Evolutionary conservation across 2,797 vertebrate species (phyloP), one percentile per base, ranked within the genome.

Genomic region (Tarsius wallacei): DNA sequence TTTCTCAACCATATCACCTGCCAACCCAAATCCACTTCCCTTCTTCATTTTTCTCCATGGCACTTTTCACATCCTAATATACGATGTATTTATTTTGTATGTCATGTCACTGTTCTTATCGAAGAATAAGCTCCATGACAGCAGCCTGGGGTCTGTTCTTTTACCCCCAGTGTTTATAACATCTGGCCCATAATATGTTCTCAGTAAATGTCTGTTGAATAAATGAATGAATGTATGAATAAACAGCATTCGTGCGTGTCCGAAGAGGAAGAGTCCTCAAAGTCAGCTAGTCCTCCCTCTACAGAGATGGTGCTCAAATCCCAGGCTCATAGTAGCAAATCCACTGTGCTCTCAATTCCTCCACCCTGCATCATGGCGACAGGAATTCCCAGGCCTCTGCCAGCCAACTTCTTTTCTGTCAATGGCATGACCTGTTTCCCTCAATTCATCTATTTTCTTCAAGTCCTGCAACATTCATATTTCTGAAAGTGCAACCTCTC

Each of bases 351-450:
- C 10, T 8, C 15, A 0, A 0, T 4, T 28, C 24, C 21, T 77
- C 28, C 5, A 0, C 13, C 14, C 21, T 14, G 3, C 11, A 1
- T 6, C 12, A 0, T 7, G 10, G 33, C 2, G 2, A 6, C 5
- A 12, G 49, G n/a, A 16, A 24, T 2, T 5, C 7, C n/a, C 80
- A 2, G 0, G 1, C 70, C 36, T 33, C 53, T 28, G 24, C 26
- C 68, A 24, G 31, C 36, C 64, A 53, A 33, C 6, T 51, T 51
- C 59, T 16, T 10, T 47, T 47, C 13, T 64, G 1, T 53, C 64
- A 26, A 1, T 1, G 19, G 24, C 15, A 53, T 5, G 2, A 4
- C 9, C 19, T 28, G 6, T n/a, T 87, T 66, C 17, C 57, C 21
- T 70, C 21, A 1, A 15, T 55, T 83, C 28, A 21, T 36, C 66